Base-by-base conservation (phyloP, 2,888 invertebrate species). In the Endomychus coccineus region DNA sequence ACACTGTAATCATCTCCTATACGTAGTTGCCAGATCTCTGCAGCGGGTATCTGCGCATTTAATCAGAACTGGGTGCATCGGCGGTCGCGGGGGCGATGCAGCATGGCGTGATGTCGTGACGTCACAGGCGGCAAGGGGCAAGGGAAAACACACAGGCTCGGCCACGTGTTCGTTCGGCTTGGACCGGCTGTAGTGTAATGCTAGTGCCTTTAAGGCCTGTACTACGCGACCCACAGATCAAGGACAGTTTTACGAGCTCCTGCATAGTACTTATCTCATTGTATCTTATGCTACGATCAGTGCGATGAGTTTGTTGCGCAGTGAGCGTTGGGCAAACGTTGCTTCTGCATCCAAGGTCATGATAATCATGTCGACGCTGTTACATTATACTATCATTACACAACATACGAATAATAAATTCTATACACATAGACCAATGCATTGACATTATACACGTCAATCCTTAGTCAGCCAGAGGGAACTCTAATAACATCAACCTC, bases 201-300 rank as follows among this genome's bases (percentile, higher is more conserved):
- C 1, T 30, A 33, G 4, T 17, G 11, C 2, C 33, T 23, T 29
- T 34, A 16, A 28, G 16, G 36, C 47, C 56, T 60, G 58, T 64
- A 66, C 64, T 66, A 66, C 64, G 62, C 64, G 63, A 65, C 64
- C 64, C 62, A 66, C 63, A 65, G 64, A 65, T 66, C 66, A 66
- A 66, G 66, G 66, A 64, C 66, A 66, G 61, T 66, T 66, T 66
- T 66, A 66, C 66, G 64, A 64, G 64, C 62, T 61, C 55, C 63
- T 59, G 61, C 61, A 58, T 59, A 59, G 59, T 60, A 59, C 57
- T 62, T 60, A 50, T 61, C 55, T 60, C 60, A 58, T 62, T 51
- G 47, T 49, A 44, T 48, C 44, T 46, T 40, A 35, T 38, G 30
- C 40, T 38, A 35, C 35, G 35, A 29, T 39, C 24, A 27, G 34